These are phyloP conservation scores for Engraulis encrasicolus DNA, from an alignment of 2,113 vertebrate species.

Conservation along the genomic window DNA sequence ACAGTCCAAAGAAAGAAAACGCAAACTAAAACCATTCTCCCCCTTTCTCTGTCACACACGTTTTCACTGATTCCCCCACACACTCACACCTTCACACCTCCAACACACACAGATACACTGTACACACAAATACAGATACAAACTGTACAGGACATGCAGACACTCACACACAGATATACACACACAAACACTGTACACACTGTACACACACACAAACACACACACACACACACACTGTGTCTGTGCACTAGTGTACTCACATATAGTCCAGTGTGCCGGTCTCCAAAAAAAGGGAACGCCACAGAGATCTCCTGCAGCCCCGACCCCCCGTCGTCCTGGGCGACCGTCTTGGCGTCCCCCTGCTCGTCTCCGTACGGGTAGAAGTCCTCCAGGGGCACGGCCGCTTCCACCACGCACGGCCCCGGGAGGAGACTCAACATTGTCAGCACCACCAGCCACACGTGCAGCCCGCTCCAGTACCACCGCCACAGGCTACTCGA, in stretches of 20 bases:
- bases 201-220: background rate
- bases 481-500: too few relatives aligned
- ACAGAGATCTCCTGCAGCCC: conserved; percentile 86
- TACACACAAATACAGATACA: too few relatives aligned
- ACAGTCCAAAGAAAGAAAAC: too few relatives aligned
- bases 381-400: conserved; percentile 87
- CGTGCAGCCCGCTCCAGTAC: conserved; percentile 65
- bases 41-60: background rate
- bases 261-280: conserved; percentile 71
- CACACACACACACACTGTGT: background rate
- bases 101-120: background rate
- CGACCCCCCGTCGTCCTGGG: conserved; percentile 96
- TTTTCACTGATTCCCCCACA: too few relatives aligned
- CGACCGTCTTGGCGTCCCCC: conserved; percentile 80
- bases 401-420: conserved; percentile 60
- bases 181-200: too few relatives aligned
- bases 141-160: too few relatives aligned
- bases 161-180: too few relatives aligned
- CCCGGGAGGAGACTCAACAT: conserved; percentile 67
- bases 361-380: conserved; percentile 86
- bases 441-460: conserved; percentile 61
- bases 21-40: too few relatives aligned
- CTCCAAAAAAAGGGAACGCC: conserved; percentile 94
- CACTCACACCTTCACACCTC: conserved; percentile 12
- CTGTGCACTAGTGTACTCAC: too few relatives aligned